phyloP scores from a whole-genome alignment of 2,888 invertebrate genomes.

The Griposia aprilina region DNA sequence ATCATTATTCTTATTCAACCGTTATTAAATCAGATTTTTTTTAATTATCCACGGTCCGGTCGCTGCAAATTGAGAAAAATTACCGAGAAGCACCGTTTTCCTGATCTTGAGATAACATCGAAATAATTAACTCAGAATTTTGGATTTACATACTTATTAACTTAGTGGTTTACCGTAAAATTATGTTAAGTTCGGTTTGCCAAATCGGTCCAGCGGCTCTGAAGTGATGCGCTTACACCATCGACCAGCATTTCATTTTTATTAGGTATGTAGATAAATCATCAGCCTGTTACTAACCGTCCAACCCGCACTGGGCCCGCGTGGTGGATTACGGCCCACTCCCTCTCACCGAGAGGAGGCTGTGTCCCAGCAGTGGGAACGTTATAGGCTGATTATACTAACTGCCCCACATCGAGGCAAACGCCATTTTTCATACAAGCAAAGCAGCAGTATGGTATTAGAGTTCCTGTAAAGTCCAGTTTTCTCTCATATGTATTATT shows the following conservation, averaged over 20 bases:
- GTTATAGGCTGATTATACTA: not conserved
- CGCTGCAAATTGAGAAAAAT: constrained; percentile 50
- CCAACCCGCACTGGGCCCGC: not conserved
- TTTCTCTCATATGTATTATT: not conserved
- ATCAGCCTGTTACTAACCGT: not conserved
- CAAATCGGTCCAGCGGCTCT: no score
- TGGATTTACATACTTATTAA: constrained; percentile 30
- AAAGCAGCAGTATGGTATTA: not conserved
- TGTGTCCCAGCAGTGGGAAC: not conserved
- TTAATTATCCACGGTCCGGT: constrained; percentile 42
- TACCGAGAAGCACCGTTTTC: constrained; percentile 43
- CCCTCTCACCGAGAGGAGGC: not conserved
- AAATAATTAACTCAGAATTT: constrained; percentile 18
- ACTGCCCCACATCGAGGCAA: not conserved
- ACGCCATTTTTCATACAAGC: not conserved
- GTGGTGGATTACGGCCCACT: not conserved
- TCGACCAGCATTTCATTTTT: no score
- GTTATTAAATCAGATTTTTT: constrained; percentile 26
- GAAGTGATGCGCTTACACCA: no score
- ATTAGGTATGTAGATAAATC: no score
- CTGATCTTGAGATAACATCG: constrained; percentile 39
- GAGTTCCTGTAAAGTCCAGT: not conserved
- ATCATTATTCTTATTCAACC: constrained; percentile 15
- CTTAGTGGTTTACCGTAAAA: constrained; percentile 46
- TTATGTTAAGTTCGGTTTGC: constrained; percentile 24